phyloP scores from a whole-genome alignment of 2,888 invertebrate genomes.

The Prostheceraeus crozeri region DNA sequence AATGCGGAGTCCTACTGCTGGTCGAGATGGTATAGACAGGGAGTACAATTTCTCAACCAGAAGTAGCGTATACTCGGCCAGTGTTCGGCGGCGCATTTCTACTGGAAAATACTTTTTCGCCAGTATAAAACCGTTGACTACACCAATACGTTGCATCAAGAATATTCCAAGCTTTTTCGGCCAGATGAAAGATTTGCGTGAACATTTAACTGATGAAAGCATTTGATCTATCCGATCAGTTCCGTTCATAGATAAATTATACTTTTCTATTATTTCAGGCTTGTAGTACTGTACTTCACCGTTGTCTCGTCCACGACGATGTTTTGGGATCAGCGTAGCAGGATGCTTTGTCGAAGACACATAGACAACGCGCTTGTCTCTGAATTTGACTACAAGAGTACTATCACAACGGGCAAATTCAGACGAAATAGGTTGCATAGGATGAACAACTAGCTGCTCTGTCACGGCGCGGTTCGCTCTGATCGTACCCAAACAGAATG shows the following conservation, averaged over 20 bases:
- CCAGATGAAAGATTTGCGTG: constrained; percentile 14
- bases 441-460: constrained; percentile 7
- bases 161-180: constrained; percentile 16
- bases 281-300: constrained; percentile 14
- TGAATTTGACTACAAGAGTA: constrained; percentile 15
- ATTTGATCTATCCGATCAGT: constrained; percentile 17
- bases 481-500: constrained; percentile 9
- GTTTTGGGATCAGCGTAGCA: constrained; percentile 4
- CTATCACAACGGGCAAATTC: constrained; percentile 13
- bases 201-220: not conserved
- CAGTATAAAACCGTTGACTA: constrained; percentile 15
- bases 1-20: not conserved
- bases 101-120: constrained; percentile 14
- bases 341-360: constrained; percentile 23
- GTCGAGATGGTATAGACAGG: not conserved
- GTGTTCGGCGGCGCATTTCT: not conserved
- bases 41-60: not conserved
- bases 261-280: not conserved
- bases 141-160: constrained; percentile 25
- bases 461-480: not conserved
- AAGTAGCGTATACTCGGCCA: not conserved
- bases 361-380: constrained; percentile 11
- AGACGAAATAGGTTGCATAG: constrained; percentile 23
- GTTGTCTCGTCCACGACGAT: constrained; percentile 16
- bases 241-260: constrained; percentile 12